Base-by-base conservation (phyloP, 2,888 invertebrate genomes). In the Anorthoa munda region DNA sequence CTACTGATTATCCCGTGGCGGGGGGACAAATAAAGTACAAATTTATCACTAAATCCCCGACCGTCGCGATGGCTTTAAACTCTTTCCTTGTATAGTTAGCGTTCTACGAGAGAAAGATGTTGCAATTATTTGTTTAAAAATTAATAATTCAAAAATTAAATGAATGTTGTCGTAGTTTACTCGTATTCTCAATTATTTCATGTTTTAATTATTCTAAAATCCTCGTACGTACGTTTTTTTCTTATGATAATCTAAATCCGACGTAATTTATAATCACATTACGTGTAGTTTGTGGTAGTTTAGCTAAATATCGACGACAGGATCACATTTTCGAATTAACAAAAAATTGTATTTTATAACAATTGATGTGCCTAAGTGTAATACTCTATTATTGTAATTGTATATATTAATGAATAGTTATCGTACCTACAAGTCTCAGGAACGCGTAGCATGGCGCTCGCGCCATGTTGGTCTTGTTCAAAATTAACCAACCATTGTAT, bases 291-390 rank as follows among this genome's bases (percentile, higher is more conserved):
- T 88, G 95, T 95, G 93, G 94, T 95, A 95, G 94, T 85, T 87
- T 92, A 90, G 90, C 88, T 92, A 90, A 91, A 90, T 92, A 93
- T 92, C 73, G 78, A 88, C 82, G 93, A 93, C 93, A 90, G 91
- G 93, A 92, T 93, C 93, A 94, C 94, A 88, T 92, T 95, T 95
- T 95, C 93, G 93, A 94, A 95, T 94, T 94, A 94, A 92, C 90
- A 94, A 94, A 93, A 92, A 91, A 46, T 83, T 85, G 94, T 96
- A 95, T 95, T 96, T 95, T 95, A 96, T 95, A 96, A 96, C 93
- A 96, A 96, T 96, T 95, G 96, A 96, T 96, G 96, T 96, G 96
- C 96, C 96, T 96, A 96, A 96, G 96, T 96, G 96, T 96, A 95
- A 94, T 94, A 88, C 89, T 95, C 92, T 95, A 94, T 86, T 86